These are phyloP conservation scores for Lampris incognitus DNA, from an alignment of 2,113 vertebrate genomes.

Conservation along the genomic window DNA sequence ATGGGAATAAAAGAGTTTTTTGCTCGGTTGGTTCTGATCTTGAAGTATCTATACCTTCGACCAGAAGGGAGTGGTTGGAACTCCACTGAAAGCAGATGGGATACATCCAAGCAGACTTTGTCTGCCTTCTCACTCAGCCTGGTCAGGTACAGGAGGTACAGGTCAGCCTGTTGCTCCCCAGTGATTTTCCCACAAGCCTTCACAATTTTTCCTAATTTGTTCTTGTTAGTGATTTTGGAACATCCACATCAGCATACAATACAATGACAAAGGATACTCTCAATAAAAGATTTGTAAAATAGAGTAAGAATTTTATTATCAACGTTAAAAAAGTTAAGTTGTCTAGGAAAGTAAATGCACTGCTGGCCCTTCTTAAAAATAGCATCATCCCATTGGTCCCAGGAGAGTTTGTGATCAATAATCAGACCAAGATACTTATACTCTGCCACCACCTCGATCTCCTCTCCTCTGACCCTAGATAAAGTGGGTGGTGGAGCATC, in stretches of 20 bases:
- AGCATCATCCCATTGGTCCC: conserved; percentile 9
- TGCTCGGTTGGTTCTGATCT: no score
- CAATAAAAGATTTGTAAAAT: conserved; percentile 6
- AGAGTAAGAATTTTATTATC: background rate
- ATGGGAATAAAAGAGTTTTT: no score
- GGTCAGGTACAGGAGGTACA: no score
- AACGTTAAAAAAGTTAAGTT: background rate
- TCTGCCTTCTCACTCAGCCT: no score
- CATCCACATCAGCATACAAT: conserved; percentile 15
- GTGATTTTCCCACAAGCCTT: conserved; percentile 8
- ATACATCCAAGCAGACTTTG: no score
- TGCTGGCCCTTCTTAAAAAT: conserved; percentile 10
- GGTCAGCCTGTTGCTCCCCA: background rate
- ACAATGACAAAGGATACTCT: conserved; percentile 6
- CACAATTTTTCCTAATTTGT: conserved; percentile 13
- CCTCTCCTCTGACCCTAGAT: conserved; percentile 8
- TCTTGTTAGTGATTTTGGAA: conserved; percentile 19
- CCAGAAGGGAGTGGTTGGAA: no score
- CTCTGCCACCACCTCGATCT: background rate
- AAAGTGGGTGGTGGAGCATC: background rate
- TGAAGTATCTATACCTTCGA: no score
- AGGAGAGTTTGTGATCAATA: background rate
- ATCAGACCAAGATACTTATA: conserved; percentile 6
- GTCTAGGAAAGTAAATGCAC: background rate
- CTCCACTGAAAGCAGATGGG: no score